Evolutionary conservation across 2,888 invertebrate genomes (phyloP).

Genomic region (Druceiella hillmani): DNA sequence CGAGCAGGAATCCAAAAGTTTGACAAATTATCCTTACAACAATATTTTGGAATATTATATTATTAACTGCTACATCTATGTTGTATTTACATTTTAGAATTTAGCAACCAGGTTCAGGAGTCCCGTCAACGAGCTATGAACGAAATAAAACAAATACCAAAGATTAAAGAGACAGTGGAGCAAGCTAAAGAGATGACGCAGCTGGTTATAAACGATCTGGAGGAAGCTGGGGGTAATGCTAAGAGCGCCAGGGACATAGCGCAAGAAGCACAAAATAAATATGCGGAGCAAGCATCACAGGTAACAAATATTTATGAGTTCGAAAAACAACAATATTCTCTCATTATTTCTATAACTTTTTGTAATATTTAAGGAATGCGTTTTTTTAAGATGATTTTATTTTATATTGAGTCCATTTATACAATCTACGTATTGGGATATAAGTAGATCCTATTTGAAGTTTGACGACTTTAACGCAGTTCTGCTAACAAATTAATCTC

Average conservation of each 20-base stretch:
- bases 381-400: too few relatives aligned
- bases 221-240: slow-evolving; percentile 74
- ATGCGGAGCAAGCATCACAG: slow-evolving; percentile 73
- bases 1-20: too few relatives aligned
- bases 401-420: too few relatives aligned
- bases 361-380: slow-evolving; percentile 1
- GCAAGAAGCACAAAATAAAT: slow-evolving; percentile 69
- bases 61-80: not conserved
- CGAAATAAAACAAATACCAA: slow-evolving; percentile 68
- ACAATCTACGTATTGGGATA: too few relatives aligned
- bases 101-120: slow-evolving; percentile 83
- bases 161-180: slow-evolving; percentile 61
- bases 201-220: slow-evolving; percentile 66
- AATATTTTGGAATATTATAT: too few relatives aligned
- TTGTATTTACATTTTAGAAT: slow-evolving; percentile 51
- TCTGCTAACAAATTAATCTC: too few relatives aligned
- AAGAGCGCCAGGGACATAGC: slow-evolving; percentile 66
- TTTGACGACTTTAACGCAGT: too few relatives aligned
- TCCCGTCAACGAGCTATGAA: slow-evolving; percentile 76
- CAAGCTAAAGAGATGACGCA: slow-evolving; percentile 62
- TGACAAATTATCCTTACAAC: too few relatives aligned
- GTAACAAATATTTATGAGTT: slow-evolving; percentile 32
- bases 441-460: too few relatives aligned
- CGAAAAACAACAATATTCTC: not conserved
- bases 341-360: slow-evolving; percentile 2